phyloP scores from a whole-genome alignment of 2,888 invertebrate species.

The Hecatera dysodea region DNA sequence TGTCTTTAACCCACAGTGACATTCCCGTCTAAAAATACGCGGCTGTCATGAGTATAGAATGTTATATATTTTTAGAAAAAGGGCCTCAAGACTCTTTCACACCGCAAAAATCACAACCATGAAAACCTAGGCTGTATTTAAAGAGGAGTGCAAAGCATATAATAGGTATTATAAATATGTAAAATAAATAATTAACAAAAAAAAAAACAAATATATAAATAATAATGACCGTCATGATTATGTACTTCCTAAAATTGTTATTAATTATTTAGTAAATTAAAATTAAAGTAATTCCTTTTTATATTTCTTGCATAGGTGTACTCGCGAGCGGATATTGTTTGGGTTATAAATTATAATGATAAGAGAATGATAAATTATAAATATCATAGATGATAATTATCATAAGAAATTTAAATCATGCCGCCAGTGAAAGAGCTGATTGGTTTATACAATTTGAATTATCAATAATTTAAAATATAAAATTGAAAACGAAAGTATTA shows the following conservation, averaged over 20 bases:
- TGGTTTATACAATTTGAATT: constrained; percentile 58
- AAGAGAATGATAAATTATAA: constrained; percentile 59
- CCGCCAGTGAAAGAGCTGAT: constrained; percentile 28
- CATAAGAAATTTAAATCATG: constrained; percentile 48
- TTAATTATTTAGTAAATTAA: constrained; percentile 77
- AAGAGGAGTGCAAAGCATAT: constrained; percentile 70
- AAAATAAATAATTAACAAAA: constrained; percentile 56
- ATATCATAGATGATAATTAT: constrained; percentile 65
- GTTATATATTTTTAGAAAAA: constrained; percentile 48
- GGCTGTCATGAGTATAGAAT: constrained; percentile 21
- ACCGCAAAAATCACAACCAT: constrained; percentile 59
- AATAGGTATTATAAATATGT: constrained; percentile 65
- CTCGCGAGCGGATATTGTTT: constrained; percentile 68
- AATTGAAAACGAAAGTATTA: constrained; percentile 23
- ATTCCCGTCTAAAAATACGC: constrained; percentile 6
- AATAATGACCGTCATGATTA: constrained; percentile 68
- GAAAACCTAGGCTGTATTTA: constrained; percentile 62
- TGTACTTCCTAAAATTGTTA: constrained; percentile 80
- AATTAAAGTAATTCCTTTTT: constrained; percentile 65
- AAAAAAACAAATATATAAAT: constrained; percentile 62
- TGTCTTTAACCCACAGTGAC: constrained; percentile 9
- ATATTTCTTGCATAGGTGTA: constrained; percentile 65
- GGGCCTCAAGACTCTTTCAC: constrained; percentile 12
- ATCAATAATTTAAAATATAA: constrained; percentile 17
- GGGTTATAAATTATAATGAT: constrained; percentile 57